Evolutionary conservation across 1,140 invertebrate genomes (phyloP), one percentile per base, ranked within the genome.

Genomic region (Phenacoccus solenopsis): DNA sequence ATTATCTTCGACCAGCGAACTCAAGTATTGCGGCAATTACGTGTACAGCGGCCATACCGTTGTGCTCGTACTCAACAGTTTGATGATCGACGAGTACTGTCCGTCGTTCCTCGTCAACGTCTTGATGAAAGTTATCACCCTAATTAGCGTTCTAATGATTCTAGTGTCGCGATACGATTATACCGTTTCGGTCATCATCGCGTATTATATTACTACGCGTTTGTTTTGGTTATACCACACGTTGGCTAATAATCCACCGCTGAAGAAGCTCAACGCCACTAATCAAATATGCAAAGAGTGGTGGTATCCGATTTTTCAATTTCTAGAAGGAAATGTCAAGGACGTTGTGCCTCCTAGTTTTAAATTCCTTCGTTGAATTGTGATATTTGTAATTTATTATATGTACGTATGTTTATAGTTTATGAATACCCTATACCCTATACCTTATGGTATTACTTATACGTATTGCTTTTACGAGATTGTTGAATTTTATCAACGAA

Each of bases 181-280:
- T 79, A 92, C 90, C 35, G 86, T 95, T 70, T 93, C 95, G 80
- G 88, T 95, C 67, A 81, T 96, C 72, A 85, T 95, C 75, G 92
- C 91, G 61, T 96, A 95, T 80, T 95, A 88, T 77, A 85, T 93
- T 61, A 93, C 91, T 2, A 94, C 92, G 57, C 82, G 91, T 69
- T 81, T 93, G 70, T 95, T 94, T 82, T 95, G 91, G 88, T 87
- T 88, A 38, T 95, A 94, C 81, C 93, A 95, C 78, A 90, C 90
- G 61, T 77, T 92, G 78, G 87, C 89, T 72, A 89, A 89, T 78
- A 89, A 90, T 77, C 77, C 78, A 32, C 76, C 79, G 73, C 76
- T 87, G 32, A 86, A 87, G 81, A 64, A 64, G 25, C 59, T 24
- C 59, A 27, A 64, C 25, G 2, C 59, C 20, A 27, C 25, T 3